These are phyloP conservation scores for Lamproptera curius DNA, from an alignment of 2,888 invertebrate species.

Conservation along the genomic window DNA sequence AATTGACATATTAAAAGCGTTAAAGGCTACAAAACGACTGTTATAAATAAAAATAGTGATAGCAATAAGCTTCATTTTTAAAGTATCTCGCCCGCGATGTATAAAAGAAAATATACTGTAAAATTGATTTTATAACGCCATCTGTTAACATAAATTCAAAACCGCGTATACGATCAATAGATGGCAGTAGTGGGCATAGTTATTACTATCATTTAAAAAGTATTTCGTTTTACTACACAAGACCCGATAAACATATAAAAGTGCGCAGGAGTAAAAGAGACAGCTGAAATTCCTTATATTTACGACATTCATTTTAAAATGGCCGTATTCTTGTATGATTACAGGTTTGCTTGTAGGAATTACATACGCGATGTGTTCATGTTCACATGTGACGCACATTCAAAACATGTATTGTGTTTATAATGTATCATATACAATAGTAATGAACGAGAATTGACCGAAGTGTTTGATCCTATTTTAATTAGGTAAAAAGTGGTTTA, in stretches of 20 bases:
- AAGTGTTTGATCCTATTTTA: not conserved
- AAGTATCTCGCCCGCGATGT: too few species aligned
- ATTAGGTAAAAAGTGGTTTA: constrained; percentile 19
- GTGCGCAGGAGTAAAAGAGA: constrained; percentile 46
- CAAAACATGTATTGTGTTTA: too few species aligned
- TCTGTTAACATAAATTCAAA: constrained; percentile 32
- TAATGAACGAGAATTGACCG: not conserved
- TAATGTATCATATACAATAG: constrained; percentile 1
- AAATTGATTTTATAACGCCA: constrained; percentile 38
- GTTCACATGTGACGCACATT: constrained; percentile 12
- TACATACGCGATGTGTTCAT: constrained; percentile 11
- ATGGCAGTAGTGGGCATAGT: constrained; percentile 24
- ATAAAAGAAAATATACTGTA: too few species aligned
- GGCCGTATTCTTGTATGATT: constrained; percentile 26
- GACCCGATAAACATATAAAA: not conserved
- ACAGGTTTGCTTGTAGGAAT: constrained; percentile 6
- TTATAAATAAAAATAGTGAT: too few species aligned
- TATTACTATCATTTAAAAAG: constrained; percentile 21
- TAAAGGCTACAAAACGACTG: too few species aligned
- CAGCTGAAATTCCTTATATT: constrained; percentile 27
- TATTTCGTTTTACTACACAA: constrained; percentile 13
- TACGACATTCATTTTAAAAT: constrained; percentile 21
- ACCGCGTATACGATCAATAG: constrained; percentile 17
- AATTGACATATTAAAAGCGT: too few species aligned
- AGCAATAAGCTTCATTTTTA: too few species aligned